Conservation (phyloP, 2,888 invertebrate genomes). For the Orthosia incerta region DNA sequence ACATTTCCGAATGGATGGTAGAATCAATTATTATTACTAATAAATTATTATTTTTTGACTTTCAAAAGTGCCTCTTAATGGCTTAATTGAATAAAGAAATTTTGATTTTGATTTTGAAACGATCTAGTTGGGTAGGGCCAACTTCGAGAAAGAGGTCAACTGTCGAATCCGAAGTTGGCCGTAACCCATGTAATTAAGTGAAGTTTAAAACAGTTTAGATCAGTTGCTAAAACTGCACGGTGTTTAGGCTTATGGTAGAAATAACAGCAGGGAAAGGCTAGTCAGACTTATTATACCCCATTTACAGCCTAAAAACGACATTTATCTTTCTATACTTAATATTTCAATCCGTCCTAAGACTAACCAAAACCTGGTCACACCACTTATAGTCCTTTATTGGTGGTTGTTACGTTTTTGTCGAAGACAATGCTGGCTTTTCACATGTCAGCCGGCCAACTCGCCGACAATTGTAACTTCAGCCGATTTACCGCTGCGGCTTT, state of each 20-base stretch:
- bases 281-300: no score
- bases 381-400: constrained; percentile 65
- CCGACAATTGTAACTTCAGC: constrained; percentile 61
- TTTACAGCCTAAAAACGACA: neutral
- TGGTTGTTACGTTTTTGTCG: constrained; percentile 66
- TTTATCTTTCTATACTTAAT: neutral
- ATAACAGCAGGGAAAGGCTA: neutral
- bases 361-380: constrained; percentile 35
- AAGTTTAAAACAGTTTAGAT: neutral
- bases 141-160: no score
- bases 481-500: constrained; percentile 49
- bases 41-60: no score
- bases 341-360: neutral
- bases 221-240: neutral
- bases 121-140: no score
- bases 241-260: neutral
- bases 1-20: no score
- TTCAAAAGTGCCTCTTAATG: no score
- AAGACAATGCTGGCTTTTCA: constrained; percentile 66
- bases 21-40: no score
- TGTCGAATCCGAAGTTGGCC: no score
- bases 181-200: neutral
- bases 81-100: no score
- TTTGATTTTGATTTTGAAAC: no score
- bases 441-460: constrained; percentile 59